Base-by-base conservation (phyloP, 2,888 invertebrate species). In the Caenorhabditis drosophilae region DNA sequence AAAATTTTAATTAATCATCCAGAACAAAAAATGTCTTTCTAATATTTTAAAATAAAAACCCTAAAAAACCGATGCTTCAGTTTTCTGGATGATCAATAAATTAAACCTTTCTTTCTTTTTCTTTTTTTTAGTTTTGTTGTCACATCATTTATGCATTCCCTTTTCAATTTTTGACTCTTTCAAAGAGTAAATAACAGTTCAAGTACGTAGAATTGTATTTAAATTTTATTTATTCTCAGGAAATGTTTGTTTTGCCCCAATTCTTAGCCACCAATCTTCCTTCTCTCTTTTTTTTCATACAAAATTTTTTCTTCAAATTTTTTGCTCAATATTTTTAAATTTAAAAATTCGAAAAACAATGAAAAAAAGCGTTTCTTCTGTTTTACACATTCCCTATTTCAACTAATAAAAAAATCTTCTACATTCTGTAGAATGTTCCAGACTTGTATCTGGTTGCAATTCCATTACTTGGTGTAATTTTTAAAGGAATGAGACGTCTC, bases 391-490 rank as follows among this genome's bases (percentile, higher is more conserved):
- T 48, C 38, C 20, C 23, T 4, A n/a, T 36, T 22, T n/a, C n/a
- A n/a, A 36, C 4, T 12, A 11, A 36, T 7, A 36, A 36, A 36
- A 36, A 16, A 36, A 36, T 4, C 4, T 25, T 45, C 27, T 45
- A 45, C 63, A 70, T 55, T 56, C 66, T 54, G 45, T 70, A 70
- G 50, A 70, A 70, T 53, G 61, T 70, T 36, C 70, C 70, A 35
- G 45, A 36, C 41, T 70, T 70, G 42, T 70, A 70, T 22, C 53
- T 54, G 15, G 70, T 67, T 12, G 70, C 48, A 47, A 53, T 55
- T 40, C 64, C 70, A 36, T 47, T 20, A 11, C 20, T 31, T 15
- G 70, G 70, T 11, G 56, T 58, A 0, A 70, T 44, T 50, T 59
- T 58, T 38, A 71, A 50, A 2, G 71, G 59, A 20, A 62, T 48